A percentile compares a stretch with the other conserved stretches of the same genome.
phyloP scores from a whole-genome alignment of 1,140 invertebrate genomes.

The Aporrectodea caliginosa region DNA sequence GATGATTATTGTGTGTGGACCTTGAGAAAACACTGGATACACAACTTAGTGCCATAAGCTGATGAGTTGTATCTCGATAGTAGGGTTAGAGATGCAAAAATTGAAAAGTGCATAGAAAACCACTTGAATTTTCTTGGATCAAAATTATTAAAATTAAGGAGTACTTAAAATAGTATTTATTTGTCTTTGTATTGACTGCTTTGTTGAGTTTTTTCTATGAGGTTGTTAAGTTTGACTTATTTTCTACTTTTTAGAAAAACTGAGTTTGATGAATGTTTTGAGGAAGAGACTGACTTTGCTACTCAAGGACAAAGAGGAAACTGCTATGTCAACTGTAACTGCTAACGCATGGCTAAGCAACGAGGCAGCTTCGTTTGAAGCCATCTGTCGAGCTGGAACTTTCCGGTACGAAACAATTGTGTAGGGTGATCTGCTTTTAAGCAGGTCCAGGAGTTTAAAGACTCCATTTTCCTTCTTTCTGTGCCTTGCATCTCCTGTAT shows the following conservation, averaged over 20 bases:
- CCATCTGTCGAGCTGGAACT: conserved; percentile 42
- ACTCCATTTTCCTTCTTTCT: background rate
- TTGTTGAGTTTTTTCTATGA: too few relatives aligned
- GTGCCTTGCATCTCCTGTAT: background rate
- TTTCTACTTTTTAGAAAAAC: background rate
- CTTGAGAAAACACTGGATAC: too few relatives aligned
- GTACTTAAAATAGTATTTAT: too few relatives aligned
- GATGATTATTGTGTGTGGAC: too few relatives aligned
- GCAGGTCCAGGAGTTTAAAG: background rate
- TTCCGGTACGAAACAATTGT: conserved; percentile 37
- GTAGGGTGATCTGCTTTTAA: background rate
- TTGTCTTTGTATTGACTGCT: too few relatives aligned
- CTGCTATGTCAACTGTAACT: conserved; percentile 5
- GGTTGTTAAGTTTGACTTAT: too few relatives aligned
- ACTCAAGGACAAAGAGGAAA: conserved; percentile 39
- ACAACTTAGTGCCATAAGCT: too few relatives aligned
- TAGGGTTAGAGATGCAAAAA: too few relatives aligned
- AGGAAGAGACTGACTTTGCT: conserved; percentile 32
- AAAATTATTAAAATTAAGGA: too few relatives aligned
- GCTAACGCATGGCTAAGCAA: conserved; percentile 38
- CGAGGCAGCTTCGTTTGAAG: conserved; percentile 39
- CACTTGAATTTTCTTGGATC: too few relatives aligned
- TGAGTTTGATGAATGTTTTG: conserved; percentile 23
- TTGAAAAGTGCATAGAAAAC: too few relatives aligned
- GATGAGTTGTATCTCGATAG: too few relatives aligned